Evolutionary conservation across 2,888 invertebrate species (phyloP).

Genomic region (Entomobrya multifasciata): DNA sequence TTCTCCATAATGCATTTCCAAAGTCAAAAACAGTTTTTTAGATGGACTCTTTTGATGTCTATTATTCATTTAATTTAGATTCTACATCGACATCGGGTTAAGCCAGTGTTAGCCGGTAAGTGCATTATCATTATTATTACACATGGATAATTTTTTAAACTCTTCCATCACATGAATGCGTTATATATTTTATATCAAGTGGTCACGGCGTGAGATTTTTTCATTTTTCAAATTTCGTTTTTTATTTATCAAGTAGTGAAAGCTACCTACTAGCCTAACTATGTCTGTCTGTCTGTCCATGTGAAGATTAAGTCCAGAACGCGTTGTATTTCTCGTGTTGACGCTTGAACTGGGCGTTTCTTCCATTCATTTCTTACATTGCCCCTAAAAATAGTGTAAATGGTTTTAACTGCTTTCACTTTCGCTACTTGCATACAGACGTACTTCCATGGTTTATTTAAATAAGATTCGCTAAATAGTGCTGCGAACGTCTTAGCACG

Average conservation of each 20-base stretch:
- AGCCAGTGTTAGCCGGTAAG: constrained; percentile 14
- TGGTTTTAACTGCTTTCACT: too few species aligned
- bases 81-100: not conserved
- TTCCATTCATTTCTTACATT: too few species aligned
- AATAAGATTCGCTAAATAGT: constrained; percentile 41
- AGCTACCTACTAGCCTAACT: too few species aligned
- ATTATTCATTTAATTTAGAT: constrained; percentile 17
- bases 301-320: too few species aligned
- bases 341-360: too few species aligned
- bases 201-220: constrained; percentile 40
- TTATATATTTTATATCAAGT: constrained; percentile 19
- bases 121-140: too few species aligned
- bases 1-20: constrained; percentile 2
- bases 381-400: too few species aligned
- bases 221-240: constrained; percentile 20
- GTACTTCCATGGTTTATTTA: too few species aligned
- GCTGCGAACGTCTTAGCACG: constrained; percentile 39
- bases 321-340: too few species aligned
- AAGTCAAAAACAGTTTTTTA: not conserved
- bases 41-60: not conserved
- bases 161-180: too few species aligned
- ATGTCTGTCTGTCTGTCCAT: too few species aligned
- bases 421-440: too few species aligned
- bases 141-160: constrained; percentile 2
- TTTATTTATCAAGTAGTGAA: not conserved